Percentiles rank a stretch among this genome's conserved stretches.
Conservation (phyloP, 2,888 invertebrate species). For the Gari tellinella region DNA sequence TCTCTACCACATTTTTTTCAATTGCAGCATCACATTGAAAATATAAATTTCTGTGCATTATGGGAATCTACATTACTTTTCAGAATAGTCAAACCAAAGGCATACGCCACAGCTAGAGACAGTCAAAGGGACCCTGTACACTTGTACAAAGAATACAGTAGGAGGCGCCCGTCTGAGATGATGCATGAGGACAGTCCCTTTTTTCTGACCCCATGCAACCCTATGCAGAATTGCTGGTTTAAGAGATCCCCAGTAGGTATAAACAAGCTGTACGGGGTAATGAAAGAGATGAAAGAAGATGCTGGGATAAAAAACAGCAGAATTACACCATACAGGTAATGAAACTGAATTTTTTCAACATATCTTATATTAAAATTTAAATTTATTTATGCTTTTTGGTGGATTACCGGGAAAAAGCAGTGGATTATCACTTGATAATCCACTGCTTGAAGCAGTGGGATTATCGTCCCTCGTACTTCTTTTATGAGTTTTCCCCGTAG, state of each 20-base stretch:
- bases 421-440: too few species aligned
- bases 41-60: too few species aligned
- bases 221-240: not conserved
- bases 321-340: conserved; percentile 3
- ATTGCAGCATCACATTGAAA: too few species aligned
- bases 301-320: not conserved
- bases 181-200: not conserved
- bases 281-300: conserved; percentile 5
- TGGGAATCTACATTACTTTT: not conserved
- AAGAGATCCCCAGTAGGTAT: not conserved
- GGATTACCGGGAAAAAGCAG: too few species aligned
- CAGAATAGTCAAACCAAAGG: conserved; percentile 2
- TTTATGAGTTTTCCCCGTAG: too few species aligned
- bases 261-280: not conserved
- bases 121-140: conserved; percentile 1
- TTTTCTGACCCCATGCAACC: not conserved
- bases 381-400: too few species aligned
- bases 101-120: not conserved
- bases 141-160: conserved; percentile 1
- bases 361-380: too few species aligned
- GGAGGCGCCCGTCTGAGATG: not conserved
- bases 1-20: too few species aligned
- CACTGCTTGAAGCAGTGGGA: too few species aligned
- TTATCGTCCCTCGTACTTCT: too few species aligned
- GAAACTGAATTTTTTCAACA: too few species aligned